Evolutionary conservation across 2,113 vertebrate species (phyloP).

Genomic region (Alaudala cheleensis): DNA sequence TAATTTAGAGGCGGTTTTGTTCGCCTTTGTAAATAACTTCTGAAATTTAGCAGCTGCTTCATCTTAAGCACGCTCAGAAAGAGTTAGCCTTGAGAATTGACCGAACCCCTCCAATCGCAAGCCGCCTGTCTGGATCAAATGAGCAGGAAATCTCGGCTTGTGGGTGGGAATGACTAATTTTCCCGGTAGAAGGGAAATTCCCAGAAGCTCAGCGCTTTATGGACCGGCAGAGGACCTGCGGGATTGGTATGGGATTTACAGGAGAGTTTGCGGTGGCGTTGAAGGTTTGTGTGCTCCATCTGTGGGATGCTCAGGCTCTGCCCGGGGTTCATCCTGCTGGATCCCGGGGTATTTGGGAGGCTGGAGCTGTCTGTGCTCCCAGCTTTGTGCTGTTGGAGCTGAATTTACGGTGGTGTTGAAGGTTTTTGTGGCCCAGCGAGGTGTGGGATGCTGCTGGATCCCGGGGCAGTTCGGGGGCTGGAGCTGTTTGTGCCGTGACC

Average conservation of each 20-base stretch:
- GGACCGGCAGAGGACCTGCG: neutral
- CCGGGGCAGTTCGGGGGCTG: neutral
- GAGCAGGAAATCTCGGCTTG: neutral
- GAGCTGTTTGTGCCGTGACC: neutral
- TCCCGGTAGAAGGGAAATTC: neutral
- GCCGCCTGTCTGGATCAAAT: neutral
- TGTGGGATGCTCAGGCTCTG: neutral
- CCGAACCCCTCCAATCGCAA: neutral
- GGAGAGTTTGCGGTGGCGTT: neutral
- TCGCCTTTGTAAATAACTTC: neutral
- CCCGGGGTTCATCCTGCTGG: neutral
- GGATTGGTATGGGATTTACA: rapidly evolving
- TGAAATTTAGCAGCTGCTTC: neutral
- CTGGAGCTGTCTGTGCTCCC: neutral
- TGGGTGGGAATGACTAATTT: neutral
- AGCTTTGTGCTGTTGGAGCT: neutral
- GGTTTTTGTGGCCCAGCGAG: neutral
- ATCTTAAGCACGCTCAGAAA: neutral
- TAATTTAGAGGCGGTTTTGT: neutral
- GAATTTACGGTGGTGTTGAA: neutral
- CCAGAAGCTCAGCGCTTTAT: neutral
- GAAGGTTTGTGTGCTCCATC: neutral
- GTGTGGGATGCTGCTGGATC: neutral
- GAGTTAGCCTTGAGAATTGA: neutral
- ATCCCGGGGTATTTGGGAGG: neutral